Conservation (phyloP, 2,113 vertebrate genomes). For the Pseudopipra pipra region DNA sequence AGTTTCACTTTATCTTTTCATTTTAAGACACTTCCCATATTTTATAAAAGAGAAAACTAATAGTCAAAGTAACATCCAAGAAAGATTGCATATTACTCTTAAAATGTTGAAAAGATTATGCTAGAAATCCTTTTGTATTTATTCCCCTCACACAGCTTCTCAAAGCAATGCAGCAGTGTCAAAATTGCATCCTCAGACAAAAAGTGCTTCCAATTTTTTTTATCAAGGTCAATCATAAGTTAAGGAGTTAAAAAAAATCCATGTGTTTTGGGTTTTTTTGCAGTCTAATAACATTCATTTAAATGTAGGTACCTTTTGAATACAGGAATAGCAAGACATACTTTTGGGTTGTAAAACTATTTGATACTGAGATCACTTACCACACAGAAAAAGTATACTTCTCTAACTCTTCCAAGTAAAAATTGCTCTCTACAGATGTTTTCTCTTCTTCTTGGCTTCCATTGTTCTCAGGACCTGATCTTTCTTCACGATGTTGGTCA, state of each 20-base stretch:
- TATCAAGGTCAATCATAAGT: background rate
- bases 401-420: slow-evolving; percentile 70
- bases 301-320: background rate
- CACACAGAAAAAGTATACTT: slow-evolving; percentile 73
- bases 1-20: background rate
- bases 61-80: background rate
- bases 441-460: background rate
- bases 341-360: background rate
- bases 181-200: background rate
- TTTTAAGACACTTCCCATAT: background rate
- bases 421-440: background rate
- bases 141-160: background rate
- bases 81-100: background rate
- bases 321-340: background rate
- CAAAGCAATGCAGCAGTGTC: background rate
- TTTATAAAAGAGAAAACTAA: background rate
- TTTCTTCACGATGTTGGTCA: background rate
- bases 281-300: background rate
- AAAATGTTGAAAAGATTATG: background rate
- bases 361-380: slow-evolving; percentile 47
- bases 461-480: background rate
- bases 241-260: background rate
- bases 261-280: background rate
- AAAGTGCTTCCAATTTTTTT: background rate
- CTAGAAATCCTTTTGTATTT: background rate